These are phyloP conservation scores for Porites cylindrica DNA, from an alignment of 92 coral and sea anemone genomes.

Conservation along the genomic window DNA sequence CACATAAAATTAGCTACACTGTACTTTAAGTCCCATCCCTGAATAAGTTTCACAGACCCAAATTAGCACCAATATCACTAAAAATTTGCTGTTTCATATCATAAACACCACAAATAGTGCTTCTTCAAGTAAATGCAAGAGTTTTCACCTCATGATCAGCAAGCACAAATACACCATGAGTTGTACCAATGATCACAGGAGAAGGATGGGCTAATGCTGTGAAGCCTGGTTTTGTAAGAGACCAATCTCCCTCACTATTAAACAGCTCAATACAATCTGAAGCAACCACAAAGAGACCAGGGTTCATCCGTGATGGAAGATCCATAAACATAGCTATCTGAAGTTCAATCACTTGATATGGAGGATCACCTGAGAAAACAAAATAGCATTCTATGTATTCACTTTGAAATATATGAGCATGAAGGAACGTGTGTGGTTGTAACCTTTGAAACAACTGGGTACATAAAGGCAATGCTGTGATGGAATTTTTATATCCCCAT, in stretches of 20 bases:
- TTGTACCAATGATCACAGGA: constrained; percentile 92
- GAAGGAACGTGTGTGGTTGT: too few relatives aligned
- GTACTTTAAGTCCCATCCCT: too few relatives aligned
- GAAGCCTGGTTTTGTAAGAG: constrained; percentile 88
- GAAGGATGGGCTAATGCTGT: constrained; percentile 99
- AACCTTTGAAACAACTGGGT: too few relatives aligned
- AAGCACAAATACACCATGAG: constrained; percentile 96
- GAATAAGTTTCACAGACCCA: too few relatives aligned
- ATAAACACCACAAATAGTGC: too few relatives aligned
- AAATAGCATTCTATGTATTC: neutral
- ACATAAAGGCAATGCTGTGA: too few relatives aligned
- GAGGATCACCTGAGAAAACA: constrained; percentile 80
- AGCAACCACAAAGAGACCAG: constrained; percentile 92
- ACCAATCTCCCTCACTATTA: constrained; percentile 77
- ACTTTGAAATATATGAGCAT: neutral
- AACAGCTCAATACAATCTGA: constrained; percentile 89
- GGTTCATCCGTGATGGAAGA: constrained; percentile 85
- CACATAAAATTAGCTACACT: too few relatives aligned
- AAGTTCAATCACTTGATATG: constrained; percentile 92
- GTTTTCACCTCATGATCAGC: constrained; percentile 39
- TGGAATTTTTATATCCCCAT: too few relatives aligned
- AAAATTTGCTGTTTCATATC: too few relatives aligned
- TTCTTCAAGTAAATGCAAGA: too few relatives aligned
- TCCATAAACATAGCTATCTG: constrained; percentile 88
- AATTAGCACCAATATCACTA: too few relatives aligned